Evolutionary conservation across 2,797 vertebrate species (phyloP), one percentile per base, ranked within the genome.

Genomic region (Mallotus villosus): DNA sequence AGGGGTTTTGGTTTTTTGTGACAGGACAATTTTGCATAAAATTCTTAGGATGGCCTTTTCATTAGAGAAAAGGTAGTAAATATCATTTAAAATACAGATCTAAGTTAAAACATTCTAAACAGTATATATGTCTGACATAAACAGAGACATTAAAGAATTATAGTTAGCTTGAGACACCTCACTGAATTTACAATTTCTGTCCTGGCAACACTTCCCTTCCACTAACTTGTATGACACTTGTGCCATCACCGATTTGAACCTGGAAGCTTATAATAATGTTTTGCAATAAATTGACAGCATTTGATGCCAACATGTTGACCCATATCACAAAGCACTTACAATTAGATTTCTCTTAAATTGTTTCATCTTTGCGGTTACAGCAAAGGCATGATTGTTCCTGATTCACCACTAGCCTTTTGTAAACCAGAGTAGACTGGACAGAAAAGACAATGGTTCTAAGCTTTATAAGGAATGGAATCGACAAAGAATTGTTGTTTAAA

Each of bases 21-120:
- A 94, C 79, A 90, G 94, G 92, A 91, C 93, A 94, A 93, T 93
- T 93, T 93, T 92, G 86, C 86, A 84, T 73, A 74, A 68, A 69
- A 73, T 75, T 86, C 74, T 74, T 70, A 85, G 57, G 66, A 70
- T 74, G 53, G 76, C 68, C 57, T 57, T 79, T 76, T 68, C 65
- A 81, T 90, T 89, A 88, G 92, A 93, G 85, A 88, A 80, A 89
- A 88, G 90, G 92, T 91, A 92, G 91, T 64, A 76, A 53, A 80
- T 34, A 69, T 24, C 21, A 69, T 74, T 72, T 67, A 68, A 72
- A 75, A 77, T 25, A 67, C 68, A 79, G 37, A 62, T 88, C 63
- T 68, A 69, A 63, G n/a, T 65, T 94, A 88, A 76, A 74, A 81
- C 69, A 74, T 79, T 73, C 53, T 83, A 78, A 69, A 79, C 63